Evolutionary conservation across 2,888 invertebrate genomes (phyloP), one percentile per base, ranked within the genome.

Genomic region (Calephelis perditalis): DNA sequence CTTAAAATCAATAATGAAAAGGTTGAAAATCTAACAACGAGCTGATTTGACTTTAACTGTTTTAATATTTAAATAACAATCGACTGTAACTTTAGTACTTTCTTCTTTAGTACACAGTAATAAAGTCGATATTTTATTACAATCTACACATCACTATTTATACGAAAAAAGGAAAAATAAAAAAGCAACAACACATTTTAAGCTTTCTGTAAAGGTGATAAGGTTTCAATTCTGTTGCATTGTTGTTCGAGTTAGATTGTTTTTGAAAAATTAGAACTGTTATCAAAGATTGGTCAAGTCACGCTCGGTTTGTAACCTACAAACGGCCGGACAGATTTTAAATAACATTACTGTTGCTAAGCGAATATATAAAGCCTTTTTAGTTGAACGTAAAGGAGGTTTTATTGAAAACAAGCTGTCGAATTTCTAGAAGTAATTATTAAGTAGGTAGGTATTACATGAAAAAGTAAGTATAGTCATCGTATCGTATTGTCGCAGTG

Each of bases 261-360:
- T 54, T 54, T 54, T 36, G 11, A 54, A 54, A 54, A 54, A 54
- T 54, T 54, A 54, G 52, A 54, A 54, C 36, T 54, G 57, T 45
- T 57, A 57, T 57, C 44, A 44, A 40, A 35, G 57, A 46, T n/a
- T 35, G n/a, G 45, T 40, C 37, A 11, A 44, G 57, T 57, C 57
- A 57, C 57, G 44, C 57, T 57, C 35, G 11, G 56, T 40, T 52
- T 52, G 52, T 52, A 52, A 52, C 52, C 52, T 52, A 52, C 52
- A 52, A 40, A 44, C 43, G 45, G 45, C 11, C 45, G 57, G 44
- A 57, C 57, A 57, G 56, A 40, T 56, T 56, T 40, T 56, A n/a
- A 57, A 57, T 26, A 43, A 45, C 52, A 52, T 11, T 15, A 44
- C 9, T 57, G 57, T 57, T 57, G 57, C 45, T 57, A 57, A 2